Conservation (phyloP, 1,140 invertebrate species). For the Brachionus sp. region DNA sequence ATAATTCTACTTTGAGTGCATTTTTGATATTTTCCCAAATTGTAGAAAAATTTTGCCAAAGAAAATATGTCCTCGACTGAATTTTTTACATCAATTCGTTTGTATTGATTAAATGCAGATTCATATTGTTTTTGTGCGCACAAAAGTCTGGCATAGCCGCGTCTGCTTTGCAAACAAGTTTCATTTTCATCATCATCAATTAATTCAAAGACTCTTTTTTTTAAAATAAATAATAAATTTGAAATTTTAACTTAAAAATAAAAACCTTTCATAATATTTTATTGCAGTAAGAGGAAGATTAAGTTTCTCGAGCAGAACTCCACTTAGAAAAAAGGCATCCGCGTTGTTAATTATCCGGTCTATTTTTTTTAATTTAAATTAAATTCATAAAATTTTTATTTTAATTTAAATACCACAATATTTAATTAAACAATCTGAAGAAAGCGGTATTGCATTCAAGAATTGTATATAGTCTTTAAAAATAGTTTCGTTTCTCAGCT, state of each 20-base stretch:
- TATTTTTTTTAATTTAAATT: background rate
- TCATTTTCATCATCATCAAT: slow-evolving; percentile 33
- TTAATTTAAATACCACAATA: background rate
- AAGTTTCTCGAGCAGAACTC: slow-evolving; percentile 25
- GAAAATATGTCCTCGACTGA: slow-evolving; percentile 39
- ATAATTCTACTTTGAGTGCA: slow-evolving; percentile 27
- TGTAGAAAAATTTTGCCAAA: slow-evolving; percentile 40
- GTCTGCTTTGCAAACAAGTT: background rate
- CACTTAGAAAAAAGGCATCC: slow-evolving; percentile 24
- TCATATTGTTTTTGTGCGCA: slow-evolving; percentile 32
- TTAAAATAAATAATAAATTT: background rate
- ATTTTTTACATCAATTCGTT: slow-evolving; percentile 38
- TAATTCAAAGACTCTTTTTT: slow-evolving; percentile 42
- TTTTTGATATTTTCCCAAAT: slow-evolving; percentile 40
- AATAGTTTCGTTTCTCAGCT: slow-evolving; percentile 10
- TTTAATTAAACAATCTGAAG: slow-evolving; percentile 35
- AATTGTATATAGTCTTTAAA: slow-evolving; percentile 45
- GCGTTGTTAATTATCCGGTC: slow-evolving; percentile 6
- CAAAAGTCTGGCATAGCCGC: slow-evolving; percentile 40
- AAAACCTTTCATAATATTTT: slow-evolving; percentile 28
- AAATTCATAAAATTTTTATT: background rate
- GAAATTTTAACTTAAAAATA: background rate
- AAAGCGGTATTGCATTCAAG: slow-evolving; percentile 37
- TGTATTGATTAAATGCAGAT: slow-evolving; percentile 31
- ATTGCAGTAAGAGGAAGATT: slow-evolving; percentile 19